Percentiles rank a stretch among this genome's conserved stretches.
Evolutionary conservation across 2,797 vertebrate genomes (phyloP).

Genomic region (Nannoperca australis): DNA sequence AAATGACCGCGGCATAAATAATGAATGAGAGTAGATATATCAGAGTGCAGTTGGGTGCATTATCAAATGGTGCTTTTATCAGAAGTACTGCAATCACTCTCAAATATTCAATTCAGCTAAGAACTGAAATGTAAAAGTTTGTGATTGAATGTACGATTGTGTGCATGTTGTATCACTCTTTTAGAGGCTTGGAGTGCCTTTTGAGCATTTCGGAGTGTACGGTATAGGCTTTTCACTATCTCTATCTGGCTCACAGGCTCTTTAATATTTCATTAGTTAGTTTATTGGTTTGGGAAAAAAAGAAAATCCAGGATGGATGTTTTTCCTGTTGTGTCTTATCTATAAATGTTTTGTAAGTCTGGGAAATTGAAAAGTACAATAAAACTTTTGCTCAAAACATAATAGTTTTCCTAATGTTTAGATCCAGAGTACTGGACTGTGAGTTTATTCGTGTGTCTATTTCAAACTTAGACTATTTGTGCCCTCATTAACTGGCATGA

Average conservation of each 20-base stretch:
- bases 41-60: slow-evolving; percentile 78
- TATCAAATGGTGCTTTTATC: slow-evolving; percentile 89
- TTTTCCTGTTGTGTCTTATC: slow-evolving; percentile 46
- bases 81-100: slow-evolving; percentile 79
- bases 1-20: slow-evolving; percentile 83
- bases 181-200: slow-evolving; percentile 72
- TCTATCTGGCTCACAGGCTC: slow-evolving; percentile 55
- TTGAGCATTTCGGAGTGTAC: slow-evolving; percentile 66
- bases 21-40: slow-evolving; percentile 81
- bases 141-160: slow-evolving; percentile 82
- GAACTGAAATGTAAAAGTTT: slow-evolving; percentile 88
- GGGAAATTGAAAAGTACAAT: slow-evolving; percentile 34
- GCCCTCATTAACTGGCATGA: slow-evolving; percentile 4
- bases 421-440: neutral
- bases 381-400: slow-evolving; percentile 26
- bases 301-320: slow-evolving; percentile 38
- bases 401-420: slow-evolving; percentile 15
- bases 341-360: slow-evolving; percentile 40
- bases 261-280: slow-evolving; percentile 84
- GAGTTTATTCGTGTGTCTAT: neutral
- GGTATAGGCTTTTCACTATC: slow-evolving; percentile 68
- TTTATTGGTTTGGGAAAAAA: slow-evolving; percentile 74
- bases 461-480: neutral
- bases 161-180: slow-evolving; percentile 67
- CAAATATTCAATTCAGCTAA: slow-evolving; percentile 84